phyloP scores from a whole-genome alignment of 2,888 invertebrate genomes.

The Andrena bucephala region DNA sequence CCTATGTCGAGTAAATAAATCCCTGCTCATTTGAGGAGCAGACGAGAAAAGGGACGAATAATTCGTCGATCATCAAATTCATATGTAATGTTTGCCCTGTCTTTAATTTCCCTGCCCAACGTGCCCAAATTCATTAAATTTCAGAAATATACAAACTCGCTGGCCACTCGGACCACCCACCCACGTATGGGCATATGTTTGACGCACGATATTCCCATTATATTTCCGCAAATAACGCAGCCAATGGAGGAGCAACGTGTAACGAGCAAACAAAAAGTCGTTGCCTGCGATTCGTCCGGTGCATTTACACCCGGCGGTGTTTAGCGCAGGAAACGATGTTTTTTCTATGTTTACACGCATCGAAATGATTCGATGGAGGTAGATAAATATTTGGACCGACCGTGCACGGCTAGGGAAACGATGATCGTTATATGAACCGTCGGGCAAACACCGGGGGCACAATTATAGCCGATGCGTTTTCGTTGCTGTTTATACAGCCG shows the following conservation, averaged over 20 bases:
- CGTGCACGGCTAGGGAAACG: background rate
- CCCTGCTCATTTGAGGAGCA: background rate
- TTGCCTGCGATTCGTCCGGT: background rate
- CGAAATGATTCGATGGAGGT: slow-evolving; percentile 27
- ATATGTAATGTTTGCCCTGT: too few species aligned
- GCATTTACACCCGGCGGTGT: slow-evolving; percentile 1
- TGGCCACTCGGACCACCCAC: background rate
- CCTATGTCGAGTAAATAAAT: slow-evolving; percentile 6
- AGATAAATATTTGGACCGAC: slow-evolving; percentile 35
- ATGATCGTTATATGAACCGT: slow-evolving; percentile 51
- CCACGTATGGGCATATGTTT: background rate
- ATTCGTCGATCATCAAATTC: too few species aligned
- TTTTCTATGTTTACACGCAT: slow-evolving; percentile 29
- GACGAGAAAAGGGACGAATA: too few species aligned
- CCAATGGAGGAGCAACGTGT: background rate
- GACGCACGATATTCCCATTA: background rate
- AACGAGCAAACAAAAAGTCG: background rate
- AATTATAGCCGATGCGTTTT: slow-evolving; percentile 43
- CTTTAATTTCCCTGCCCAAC: too few species aligned
- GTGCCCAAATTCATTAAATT: too few species aligned
- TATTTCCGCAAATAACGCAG: background rate
- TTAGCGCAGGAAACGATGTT: background rate
- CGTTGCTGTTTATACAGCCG: slow-evolving; percentile 17
- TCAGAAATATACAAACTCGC: background rate
- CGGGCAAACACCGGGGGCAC: slow-evolving; percentile 45